These are phyloP conservation scores for Echinops telfairi DNA, from an alignment of 2,113 vertebrate species.

Conservation along the genomic window DNA sequence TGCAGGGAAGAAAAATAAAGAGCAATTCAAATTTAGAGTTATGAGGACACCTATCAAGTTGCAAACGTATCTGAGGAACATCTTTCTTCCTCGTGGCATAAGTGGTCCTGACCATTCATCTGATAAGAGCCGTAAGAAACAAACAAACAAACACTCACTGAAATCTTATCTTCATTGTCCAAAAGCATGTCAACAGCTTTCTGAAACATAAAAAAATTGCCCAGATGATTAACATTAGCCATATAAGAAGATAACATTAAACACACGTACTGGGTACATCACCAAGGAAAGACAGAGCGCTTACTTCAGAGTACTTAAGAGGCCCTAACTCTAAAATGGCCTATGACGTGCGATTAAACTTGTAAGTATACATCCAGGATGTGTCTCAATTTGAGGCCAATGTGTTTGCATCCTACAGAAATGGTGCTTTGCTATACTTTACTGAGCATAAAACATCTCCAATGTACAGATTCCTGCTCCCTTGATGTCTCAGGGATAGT, in stretches of 20 bases:
- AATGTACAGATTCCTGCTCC: not conserved
- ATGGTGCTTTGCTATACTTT: not conserved
- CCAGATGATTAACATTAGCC: not conserved
- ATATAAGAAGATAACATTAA: not conserved
- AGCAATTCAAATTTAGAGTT: not conserved
- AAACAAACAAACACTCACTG: slow-evolving; percentile 89
- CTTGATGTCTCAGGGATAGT: not conserved
- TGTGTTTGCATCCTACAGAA: not conserved
- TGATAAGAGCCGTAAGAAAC: not conserved
- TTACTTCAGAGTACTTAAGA: not conserved
- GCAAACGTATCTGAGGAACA: not conserved
- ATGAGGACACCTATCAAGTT: not conserved
- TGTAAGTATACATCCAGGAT: not conserved
- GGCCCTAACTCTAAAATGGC: not conserved
- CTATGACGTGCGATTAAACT: not conserved
- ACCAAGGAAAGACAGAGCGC: not conserved
- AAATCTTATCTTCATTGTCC: slow-evolving; percentile 99
- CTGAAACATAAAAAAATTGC: slow-evolving; percentile 85
- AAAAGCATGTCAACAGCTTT: slow-evolving; percentile 99
- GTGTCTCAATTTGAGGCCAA: not conserved
- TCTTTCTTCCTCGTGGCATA: not conserved
- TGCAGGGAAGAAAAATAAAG: slow-evolving; percentile 77
- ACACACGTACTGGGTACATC: fast-evolving
- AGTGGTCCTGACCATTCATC: not conserved
- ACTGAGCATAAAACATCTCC: not conserved